phyloP scores from a whole-genome alignment of 1,140 invertebrate genomes.

The Acromyrmex charruanus region DNA sequence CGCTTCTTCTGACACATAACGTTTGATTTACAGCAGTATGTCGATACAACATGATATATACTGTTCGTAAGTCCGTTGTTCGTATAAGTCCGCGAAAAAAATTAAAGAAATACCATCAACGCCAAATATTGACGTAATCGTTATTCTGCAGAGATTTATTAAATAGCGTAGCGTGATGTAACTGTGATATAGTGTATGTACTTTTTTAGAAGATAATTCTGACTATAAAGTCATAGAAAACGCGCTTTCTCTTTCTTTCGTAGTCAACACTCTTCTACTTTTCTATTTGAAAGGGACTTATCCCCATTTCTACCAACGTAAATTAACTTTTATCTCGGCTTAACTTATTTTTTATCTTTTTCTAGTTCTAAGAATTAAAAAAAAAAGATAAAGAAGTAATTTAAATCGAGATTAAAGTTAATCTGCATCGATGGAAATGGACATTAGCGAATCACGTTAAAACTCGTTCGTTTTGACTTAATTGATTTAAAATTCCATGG shows the following conservation, averaged over 20 bases:
- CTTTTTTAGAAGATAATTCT: not conserved
- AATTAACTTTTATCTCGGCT: too few relatives aligned
- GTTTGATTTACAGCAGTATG: slow-evolving; percentile 38
- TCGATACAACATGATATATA: slow-evolving; percentile 23
- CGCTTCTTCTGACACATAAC: slow-evolving; percentile 36
- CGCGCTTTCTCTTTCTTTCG: not conserved
- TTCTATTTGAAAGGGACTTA: slow-evolving; percentile 3
- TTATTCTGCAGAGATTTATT: not conserved
- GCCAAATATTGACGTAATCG: slow-evolving; percentile 2
- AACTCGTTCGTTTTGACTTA: slow-evolving; percentile 8
- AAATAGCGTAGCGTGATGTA: not conserved
- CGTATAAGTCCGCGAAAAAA: not conserved
- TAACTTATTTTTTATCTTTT: too few relatives aligned
- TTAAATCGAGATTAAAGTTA: too few relatives aligned
- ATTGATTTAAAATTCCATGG: not conserved
- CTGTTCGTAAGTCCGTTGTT: not conserved
- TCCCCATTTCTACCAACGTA: too few relatives aligned
- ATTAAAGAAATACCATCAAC: slow-evolving; percentile 11
- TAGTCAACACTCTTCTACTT: not conserved
- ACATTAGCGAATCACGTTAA: not conserved
- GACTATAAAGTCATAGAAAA: not conserved
- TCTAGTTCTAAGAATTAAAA: too few relatives aligned
- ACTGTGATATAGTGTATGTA: too few relatives aligned
- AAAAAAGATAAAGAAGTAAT: too few relatives aligned
- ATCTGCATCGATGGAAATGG: too few relatives aligned